Evolutionary conservation across 1,140 invertebrate species (phyloP), one percentile per base, ranked within the genome.

Genomic region (Armadillidium nasatum): DNA sequence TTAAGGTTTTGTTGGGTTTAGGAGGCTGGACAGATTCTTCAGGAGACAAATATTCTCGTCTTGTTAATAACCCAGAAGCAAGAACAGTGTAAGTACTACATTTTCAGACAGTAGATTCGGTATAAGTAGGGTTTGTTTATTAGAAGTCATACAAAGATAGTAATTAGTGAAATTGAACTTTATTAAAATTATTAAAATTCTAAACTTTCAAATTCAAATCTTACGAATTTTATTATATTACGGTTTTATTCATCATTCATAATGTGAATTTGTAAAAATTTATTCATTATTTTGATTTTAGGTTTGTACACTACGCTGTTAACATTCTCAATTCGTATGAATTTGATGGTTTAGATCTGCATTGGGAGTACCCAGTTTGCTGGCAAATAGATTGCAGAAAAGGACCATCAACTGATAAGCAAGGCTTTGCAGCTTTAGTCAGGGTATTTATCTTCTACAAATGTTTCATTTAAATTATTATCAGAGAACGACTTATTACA

Each of bases 361-460:
- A 95, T 80, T 96, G 94, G 94, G 94, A 94, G 83, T 96, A 95
- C 84, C 94, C 94, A 0, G 90, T 91, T 68, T 96, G 94, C 80
- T 95, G 93, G 93, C 93, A 95, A 80, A 93, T 91, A 82, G 90
- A 94, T 82, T 96, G 94, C 83, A 89, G 89, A 19, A 91, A 90
- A 77, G 93, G 93, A 9, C 90, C 92, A 0, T 86, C 87, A 0
- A 88, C 88, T 0, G 94, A 96, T 82, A 91, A 88, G 82, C 86
- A 89, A 0, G 93, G 93, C 82, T 93, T 93, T 78, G 89, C 89
- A 2, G 89, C 90, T 84, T 85, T 96, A 0, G 85, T 94, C 10
- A 87, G 89, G 86, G 90, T 91, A 85, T 33, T 33, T 1, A 33
- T 33, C 33, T 6, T 33, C 6, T 6, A 33, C 33, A 3, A 3